Evolutionary conservation across 30 jellyfish, hydroid and myxozoan genomes (phyloP).

Genomic region (Chironex yamaguchii): DNA sequence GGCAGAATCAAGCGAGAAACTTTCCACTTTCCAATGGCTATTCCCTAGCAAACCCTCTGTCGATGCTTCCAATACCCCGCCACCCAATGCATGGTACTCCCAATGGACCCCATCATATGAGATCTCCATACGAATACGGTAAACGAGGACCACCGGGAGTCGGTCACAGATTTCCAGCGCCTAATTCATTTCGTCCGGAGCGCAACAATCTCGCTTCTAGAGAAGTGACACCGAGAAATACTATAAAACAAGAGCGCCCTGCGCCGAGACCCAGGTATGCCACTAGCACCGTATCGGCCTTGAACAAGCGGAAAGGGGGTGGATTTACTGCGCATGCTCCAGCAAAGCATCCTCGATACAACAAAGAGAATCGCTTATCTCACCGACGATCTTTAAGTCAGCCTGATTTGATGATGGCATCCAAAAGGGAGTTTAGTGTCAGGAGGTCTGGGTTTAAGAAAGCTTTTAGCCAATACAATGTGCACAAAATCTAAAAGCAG

Average conservation of each 20-base stretch:
- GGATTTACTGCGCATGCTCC: background rate
- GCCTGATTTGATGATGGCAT: background rate
- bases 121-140: background rate
- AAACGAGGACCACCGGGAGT: background rate
- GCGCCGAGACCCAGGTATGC: constrained; percentile 64
- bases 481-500: no score
- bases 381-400: background rate
- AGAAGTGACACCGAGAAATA: background rate
- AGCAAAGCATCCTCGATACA: background rate
- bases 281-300: constrained; percentile 11
- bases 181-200: background rate
- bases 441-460: background rate
- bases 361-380: background rate
- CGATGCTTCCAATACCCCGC: background rate
- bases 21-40: background rate
- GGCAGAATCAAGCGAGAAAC: background rate
- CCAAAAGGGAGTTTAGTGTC: background rate
- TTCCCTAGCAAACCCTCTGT: background rate
- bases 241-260: background rate
- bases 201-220: background rate
- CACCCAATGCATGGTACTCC: background rate
- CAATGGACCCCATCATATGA: background rate
- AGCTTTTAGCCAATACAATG: background rate
- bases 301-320: background rate
- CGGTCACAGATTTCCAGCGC: background rate